These are phyloP conservation scores for Corella eumyota DNA, from an alignment of 23 tunicate species.

Conservation along the genomic window DNA sequence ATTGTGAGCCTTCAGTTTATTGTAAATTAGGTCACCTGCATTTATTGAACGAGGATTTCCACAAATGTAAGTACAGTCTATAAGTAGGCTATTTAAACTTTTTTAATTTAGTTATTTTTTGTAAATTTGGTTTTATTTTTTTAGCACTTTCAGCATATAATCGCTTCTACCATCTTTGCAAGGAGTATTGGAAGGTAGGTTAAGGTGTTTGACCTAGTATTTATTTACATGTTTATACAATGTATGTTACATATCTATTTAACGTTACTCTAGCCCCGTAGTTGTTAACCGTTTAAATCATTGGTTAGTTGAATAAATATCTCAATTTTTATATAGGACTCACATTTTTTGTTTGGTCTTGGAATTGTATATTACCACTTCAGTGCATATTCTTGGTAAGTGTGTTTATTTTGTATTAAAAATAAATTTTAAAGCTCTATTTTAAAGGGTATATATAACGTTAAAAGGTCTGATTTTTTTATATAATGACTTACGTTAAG, in stretches of 20 bases:
- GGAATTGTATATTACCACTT: constrained; percentile 80
- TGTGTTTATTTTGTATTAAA: too few species aligned
- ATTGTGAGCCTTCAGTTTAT: constrained; percentile 14
- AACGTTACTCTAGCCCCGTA: too few species aligned
- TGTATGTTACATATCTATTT: too few species aligned
- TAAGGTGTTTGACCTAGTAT: background rate
- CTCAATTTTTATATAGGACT: constrained; percentile 39
- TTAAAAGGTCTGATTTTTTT: too few species aligned
- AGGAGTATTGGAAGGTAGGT: constrained; percentile 67
- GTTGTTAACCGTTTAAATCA: too few species aligned
- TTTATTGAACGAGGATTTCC: constrained; percentile 62
- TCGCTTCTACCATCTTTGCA: constrained; percentile 23
- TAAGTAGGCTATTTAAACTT: background rate
- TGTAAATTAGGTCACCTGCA: constrained; percentile 76
- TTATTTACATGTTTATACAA: too few species aligned
- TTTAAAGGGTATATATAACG: too few species aligned
- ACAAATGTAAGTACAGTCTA: constrained; percentile 38
- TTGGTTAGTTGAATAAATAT: too few species aligned
- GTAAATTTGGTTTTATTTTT: too few species aligned
- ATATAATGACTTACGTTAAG: too few species aligned
- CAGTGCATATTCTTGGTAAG: constrained; percentile 77
- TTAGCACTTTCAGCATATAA: constrained; percentile 87
- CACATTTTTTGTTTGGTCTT: constrained; percentile 78
- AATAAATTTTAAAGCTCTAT: too few species aligned
- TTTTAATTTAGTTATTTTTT: too few species aligned